phyloP scores from a whole-genome alignment of 2,888 invertebrate genomes.

The Stenodema calcarata region DNA sequence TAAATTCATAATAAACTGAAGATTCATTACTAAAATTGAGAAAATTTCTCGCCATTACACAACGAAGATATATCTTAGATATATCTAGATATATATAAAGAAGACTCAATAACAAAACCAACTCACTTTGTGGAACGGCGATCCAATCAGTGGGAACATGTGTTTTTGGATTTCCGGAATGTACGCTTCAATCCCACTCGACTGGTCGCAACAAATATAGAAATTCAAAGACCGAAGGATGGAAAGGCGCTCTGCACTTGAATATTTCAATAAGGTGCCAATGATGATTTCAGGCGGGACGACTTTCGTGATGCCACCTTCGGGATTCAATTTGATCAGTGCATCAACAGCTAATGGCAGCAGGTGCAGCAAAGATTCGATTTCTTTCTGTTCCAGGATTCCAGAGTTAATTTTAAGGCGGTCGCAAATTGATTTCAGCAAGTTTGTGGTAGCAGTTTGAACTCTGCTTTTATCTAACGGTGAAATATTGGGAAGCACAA shows the following conservation, averaged over 20 bases:
- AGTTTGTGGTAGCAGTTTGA: background rate
- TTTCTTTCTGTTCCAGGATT: background rate
- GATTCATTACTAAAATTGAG: no score
- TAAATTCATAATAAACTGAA: no score
- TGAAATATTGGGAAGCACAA: conserved; percentile 48
- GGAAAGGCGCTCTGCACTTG: conserved; percentile 52
- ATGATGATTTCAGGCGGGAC: conserved; percentile 41
- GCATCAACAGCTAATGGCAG: conserved; percentile 42
- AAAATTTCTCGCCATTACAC: no score
- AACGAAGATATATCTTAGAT: no score
- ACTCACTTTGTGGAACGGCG: conserved; percentile 70
- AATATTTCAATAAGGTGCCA: conserved; percentile 26
- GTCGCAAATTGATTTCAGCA: conserved; percentile 44
- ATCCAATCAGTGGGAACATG: conserved; percentile 68
- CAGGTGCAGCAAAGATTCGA: background rate
- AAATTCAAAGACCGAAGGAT: conserved; percentile 67
- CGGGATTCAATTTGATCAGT: conserved; percentile 44
- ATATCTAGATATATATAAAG: no score
- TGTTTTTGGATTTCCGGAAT: conserved; percentile 63
- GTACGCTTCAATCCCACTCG: conserved; percentile 59
- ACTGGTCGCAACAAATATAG: conserved; percentile 64
- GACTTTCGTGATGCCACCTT: conserved; percentile 28
- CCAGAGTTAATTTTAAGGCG: background rate
- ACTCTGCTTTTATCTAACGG: conserved; percentile 42
- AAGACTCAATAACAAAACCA: background rate